phyloP scores from a whole-genome alignment of 2,113 vertebrate genomes.

The Campylomormyrus numenius region DNA sequence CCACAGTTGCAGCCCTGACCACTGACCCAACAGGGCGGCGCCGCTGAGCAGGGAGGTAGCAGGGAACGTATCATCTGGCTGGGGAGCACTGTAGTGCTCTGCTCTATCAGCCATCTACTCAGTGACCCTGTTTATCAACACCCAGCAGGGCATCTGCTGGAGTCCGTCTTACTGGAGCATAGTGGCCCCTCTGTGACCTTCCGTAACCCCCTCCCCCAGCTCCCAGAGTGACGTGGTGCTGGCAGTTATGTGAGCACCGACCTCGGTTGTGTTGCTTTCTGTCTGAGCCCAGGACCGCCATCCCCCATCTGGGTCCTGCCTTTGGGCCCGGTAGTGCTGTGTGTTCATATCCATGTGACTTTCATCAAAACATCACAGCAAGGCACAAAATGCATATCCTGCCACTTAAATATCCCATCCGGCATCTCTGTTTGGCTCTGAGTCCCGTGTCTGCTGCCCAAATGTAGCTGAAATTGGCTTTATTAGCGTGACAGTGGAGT shows the following conservation, averaged over 20 bases:
- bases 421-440: constrained; percentile 9
- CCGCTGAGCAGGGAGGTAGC: background rate
- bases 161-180: constrained; percentile 38
- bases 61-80: background rate
- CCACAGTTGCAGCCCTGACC: background rate
- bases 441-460: background rate
- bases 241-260: background rate
- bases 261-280: background rate
- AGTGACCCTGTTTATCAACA: background rate
- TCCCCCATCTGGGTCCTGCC: background rate
- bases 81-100: background rate
- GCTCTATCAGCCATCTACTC: background rate
- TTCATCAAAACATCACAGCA: background rate
- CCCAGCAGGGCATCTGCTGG: constrained; percentile 46
- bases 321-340: background rate
- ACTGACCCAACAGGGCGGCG: background rate
- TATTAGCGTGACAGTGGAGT: constrained; percentile 15
- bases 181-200: constrained; percentile 38
- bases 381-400: background rate
- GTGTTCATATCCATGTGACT: background rate
- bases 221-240: background rate
- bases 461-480: constrained; percentile 20
- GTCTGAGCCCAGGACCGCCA: background rate
- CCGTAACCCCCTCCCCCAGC: background rate
- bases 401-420: background rate